These are phyloP conservation scores for Drosophila serrata DNA, from an alignment of 1,140 invertebrate species.

Conservation along the genomic window DNA sequence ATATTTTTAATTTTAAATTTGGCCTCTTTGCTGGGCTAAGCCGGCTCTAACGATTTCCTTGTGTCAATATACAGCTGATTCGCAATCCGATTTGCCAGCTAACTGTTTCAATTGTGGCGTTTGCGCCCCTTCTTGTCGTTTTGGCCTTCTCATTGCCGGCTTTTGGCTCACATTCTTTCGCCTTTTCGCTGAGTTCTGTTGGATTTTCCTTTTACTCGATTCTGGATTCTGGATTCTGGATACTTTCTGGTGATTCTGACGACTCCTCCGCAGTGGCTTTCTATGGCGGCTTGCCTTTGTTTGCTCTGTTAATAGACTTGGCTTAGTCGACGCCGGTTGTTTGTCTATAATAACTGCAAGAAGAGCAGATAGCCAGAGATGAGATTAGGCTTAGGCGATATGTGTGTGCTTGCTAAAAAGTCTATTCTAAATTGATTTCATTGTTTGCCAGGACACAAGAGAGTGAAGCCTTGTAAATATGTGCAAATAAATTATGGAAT, in stretches of 20 bases:
- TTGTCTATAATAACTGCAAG: slow-evolving; percentile 75
- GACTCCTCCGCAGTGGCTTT: slow-evolving; percentile 4
- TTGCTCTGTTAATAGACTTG: slow-evolving; percentile 76
- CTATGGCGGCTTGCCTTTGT: slow-evolving; percentile 45
- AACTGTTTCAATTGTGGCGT: slow-evolving; percentile 63
- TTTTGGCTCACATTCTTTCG: slow-evolving; percentile 21
- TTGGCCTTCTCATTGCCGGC: slow-evolving; percentile 69
- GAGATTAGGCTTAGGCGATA: slow-evolving; percentile 53
- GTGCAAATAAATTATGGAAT: slow-evolving; percentile 28
- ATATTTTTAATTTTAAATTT: slow-evolving; percentile 77
- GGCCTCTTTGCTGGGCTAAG: slow-evolving; percentile 58
- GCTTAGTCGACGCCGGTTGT: slow-evolving; percentile 48
- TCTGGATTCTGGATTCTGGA: neutral
- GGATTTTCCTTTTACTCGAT: neutral
- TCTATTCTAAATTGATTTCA: slow-evolving; percentile 70
- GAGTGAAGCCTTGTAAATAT: slow-evolving; percentile 33
- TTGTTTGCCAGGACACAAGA: slow-evolving; percentile 46
- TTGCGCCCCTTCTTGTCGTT: slow-evolving; percentile 24
- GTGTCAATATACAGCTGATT: slow-evolving; percentile 80
- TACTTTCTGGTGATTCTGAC: slow-evolving; percentile 12
- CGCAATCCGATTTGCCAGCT: slow-evolving; percentile 73
- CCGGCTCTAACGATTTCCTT: slow-evolving; percentile 81
- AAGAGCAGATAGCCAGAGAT: slow-evolving; percentile 47
- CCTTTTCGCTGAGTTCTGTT: slow-evolving; percentile 20
- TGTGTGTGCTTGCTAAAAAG: slow-evolving; percentile 48